Evolutionary conservation across 1,140 invertebrate genomes (phyloP).

Genomic region (honey bee (Apis mellifera)): DNA sequence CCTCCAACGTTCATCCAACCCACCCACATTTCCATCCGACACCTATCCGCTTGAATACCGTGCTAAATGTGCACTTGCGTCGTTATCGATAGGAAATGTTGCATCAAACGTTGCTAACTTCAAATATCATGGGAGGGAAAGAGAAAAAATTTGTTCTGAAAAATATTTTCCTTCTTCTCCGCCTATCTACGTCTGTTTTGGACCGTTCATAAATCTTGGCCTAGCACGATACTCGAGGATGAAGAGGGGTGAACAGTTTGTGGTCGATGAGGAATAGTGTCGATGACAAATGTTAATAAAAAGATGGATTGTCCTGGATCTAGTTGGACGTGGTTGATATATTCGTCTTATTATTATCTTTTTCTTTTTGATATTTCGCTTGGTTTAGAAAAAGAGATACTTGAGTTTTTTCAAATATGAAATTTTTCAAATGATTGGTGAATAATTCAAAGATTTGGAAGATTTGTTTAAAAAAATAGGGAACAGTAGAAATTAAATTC

Average conservation of each 20-base stretch:
- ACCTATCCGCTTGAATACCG: constrained; percentile 4
- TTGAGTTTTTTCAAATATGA: not conserved
- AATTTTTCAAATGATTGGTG: too few relatives aligned
- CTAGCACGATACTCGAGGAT: not conserved
- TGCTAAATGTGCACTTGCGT: not conserved
- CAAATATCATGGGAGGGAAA: not conserved
- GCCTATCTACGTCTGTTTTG: not conserved
- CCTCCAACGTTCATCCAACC: constrained; percentile 1
- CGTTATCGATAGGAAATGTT: not conserved
- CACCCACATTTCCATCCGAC: not conserved
- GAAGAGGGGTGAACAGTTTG: not conserved
- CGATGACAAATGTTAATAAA: constrained; percentile 26
- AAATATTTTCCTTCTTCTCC: not conserved
- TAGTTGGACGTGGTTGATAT: not conserved
- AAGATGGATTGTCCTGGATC: constrained; percentile 13
- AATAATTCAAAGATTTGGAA: not conserved
- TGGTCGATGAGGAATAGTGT: not conserved
- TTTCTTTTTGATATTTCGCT: too few relatives aligned
- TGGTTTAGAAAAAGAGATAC: not conserved
- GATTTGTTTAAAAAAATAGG: not conserved
- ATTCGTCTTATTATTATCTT: too few relatives aligned
- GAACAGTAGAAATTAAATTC: too few relatives aligned
- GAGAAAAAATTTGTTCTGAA: constrained; percentile 5
- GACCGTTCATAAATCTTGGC: constrained; percentile 12
- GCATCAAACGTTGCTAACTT: not conserved